Conservation (phyloP, 2,113 vertebrate species). For the Catagonus wagneri region DNA sequence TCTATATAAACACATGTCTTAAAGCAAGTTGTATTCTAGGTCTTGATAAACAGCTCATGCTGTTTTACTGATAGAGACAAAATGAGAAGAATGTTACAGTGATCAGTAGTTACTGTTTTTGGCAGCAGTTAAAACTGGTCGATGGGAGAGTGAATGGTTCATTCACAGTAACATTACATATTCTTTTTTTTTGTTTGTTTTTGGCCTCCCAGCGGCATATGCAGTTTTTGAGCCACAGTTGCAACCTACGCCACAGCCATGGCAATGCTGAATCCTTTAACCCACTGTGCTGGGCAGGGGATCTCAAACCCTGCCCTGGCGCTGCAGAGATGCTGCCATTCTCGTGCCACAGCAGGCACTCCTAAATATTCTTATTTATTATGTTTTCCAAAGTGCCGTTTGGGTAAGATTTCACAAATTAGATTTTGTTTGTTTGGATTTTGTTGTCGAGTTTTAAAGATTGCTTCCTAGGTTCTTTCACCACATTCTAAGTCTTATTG, state of each 20-base stretch:
- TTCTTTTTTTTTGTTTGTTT: not conserved
- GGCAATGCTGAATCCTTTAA: too few species aligned
- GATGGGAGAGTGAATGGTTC: not conserved
- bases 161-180: not conserved
- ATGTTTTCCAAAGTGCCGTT: not conserved
- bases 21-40: slow-evolving; percentile 13
- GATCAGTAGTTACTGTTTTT: not conserved
- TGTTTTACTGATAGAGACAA: not conserved
- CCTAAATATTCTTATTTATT: slow-evolving; percentile 4
- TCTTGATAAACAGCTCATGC: not conserved
- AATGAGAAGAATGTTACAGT: not conserved
- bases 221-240: too few species aligned
- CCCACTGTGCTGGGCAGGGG: too few species aligned
- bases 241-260: too few species aligned
- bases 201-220: too few species aligned
- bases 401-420: slow-evolving; percentile 36
- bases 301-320: too few species aligned
- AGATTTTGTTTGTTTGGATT: not conserved
- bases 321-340: too few species aligned
- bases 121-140: not conserved
- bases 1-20: not conserved
- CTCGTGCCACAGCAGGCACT: too few species aligned
- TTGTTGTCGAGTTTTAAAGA: slow-evolving; percentile 38
- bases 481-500: not conserved
- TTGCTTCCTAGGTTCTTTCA: slow-evolving; percentile 8